Conservation (phyloP, 2,888 invertebrate genomes). For the Tetranychus truncatus region DNA sequence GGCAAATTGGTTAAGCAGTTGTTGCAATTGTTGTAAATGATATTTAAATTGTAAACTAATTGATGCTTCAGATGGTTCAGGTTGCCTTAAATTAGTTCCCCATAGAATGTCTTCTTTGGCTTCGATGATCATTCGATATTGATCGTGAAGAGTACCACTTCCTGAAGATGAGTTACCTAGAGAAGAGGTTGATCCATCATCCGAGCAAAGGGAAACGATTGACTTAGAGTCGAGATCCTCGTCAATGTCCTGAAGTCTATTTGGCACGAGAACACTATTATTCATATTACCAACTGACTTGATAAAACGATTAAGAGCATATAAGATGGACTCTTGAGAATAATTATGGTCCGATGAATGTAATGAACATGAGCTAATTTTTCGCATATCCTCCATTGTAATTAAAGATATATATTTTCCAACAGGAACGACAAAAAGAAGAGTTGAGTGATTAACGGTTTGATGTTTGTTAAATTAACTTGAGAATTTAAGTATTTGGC, state of each 20-base stretch:
- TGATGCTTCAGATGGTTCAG: background rate
- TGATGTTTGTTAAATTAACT: background rate
- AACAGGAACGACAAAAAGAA: too few species aligned
- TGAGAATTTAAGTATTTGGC: background rate
- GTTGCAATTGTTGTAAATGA: constrained; percentile 4
- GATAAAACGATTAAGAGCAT: constrained; percentile 7
- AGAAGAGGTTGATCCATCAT: background rate
- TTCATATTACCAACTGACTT: constrained; percentile 10
- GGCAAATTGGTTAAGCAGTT: constrained; percentile 6
- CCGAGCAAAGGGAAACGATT: background rate
- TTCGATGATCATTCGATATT: constrained; percentile 4
- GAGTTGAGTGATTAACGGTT: background rate
- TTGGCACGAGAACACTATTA: constrained; percentile 5
- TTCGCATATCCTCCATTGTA: constrained; percentile 3
- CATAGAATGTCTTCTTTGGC: constrained; percentile 13
- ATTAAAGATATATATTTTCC: background rate
- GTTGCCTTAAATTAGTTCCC: background rate
- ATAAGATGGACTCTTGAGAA: constrained; percentile 4
- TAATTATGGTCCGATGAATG: background rate
- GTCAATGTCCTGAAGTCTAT: constrained; percentile 6
- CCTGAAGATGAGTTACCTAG: background rate
- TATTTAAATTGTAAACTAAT: constrained; percentile 9
- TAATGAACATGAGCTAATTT: constrained; percentile 9
- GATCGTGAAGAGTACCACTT: background rate
- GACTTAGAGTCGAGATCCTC: constrained; percentile 8